Evolutionary conservation across 2,113 vertebrate species (phyloP), one percentile per base, ranked within the genome.

Genomic region (Misgurnus anguillicaudatus): DNA sequence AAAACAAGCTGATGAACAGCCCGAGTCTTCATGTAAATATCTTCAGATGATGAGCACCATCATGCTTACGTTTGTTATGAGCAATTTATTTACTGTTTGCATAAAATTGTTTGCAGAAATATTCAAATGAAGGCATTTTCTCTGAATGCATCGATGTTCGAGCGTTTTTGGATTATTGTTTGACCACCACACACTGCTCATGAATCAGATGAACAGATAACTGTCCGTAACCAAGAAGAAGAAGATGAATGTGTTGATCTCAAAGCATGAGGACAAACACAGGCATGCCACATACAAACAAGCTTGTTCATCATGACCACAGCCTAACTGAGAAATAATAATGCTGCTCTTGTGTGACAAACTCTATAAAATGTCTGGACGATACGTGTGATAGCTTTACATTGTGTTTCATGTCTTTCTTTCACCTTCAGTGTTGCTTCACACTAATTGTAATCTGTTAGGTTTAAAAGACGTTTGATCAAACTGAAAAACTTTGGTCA

Each of bases 21-120:
- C 57, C 69, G 60, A 62, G 61, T 62, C 60, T 75, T 82, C 16
- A 55, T 83, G 84, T 86, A 82, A 85, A 82, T 85, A 82, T 24
- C 16, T 68, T 70, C 61, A 55, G 45, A 68, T 57, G 16, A 19
- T 0, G 38, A 55, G 24, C 48, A 6, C 21, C 24, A 11, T 55
- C 48, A n/a, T 5, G 9, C 42, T 16, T 48, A 2, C 4, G 48
- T 51, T 51, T 55, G 17, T 55, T 55, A 38, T 70, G 3, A 57
- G 68, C 53, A 38, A 0, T 55, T 71, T 36, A 8, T 71, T 71
- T 71, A 39, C 48, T 39, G 17, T 39, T 69, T 53, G 67, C 21
- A 51, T 24, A 11, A 48, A 47, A 24, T 66, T 0, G 9, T 69
- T 51, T 53, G 24, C 47, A 36, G 67, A 67, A 67, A 67, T 69